Evolutionary conservation across 2,113 vertebrate species (phyloP).

Genomic region (Prunella himalayana): DNA sequence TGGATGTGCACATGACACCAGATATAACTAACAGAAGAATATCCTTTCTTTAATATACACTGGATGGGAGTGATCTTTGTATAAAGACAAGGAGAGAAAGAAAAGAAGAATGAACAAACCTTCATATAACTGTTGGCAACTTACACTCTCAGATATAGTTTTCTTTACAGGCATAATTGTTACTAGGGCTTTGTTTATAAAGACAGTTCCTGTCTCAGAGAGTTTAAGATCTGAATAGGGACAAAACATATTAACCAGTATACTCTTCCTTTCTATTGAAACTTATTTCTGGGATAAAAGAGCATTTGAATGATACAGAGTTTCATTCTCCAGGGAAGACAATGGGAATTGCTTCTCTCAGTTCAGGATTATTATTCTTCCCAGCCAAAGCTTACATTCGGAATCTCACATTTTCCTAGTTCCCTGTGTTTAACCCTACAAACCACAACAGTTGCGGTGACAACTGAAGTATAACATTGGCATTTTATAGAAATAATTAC

Average conservation of each 20-base stretch:
- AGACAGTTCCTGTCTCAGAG: background rate
- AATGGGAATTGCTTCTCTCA: background rate
- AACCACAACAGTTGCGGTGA: background rate
- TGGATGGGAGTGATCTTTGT: background rate
- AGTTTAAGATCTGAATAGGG: background rate
- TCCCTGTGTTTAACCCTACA: background rate
- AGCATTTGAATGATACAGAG: background rate
- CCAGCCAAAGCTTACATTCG: background rate
- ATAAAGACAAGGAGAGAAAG: background rate
- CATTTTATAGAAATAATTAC: background rate
- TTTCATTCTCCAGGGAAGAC: background rate
- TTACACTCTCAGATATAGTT: background rate
- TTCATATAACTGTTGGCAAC: background rate
- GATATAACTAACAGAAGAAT: background rate
- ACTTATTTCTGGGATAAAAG: background rate
- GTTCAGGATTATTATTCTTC: background rate
- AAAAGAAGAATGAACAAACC: background rate
- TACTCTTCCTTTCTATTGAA: background rate
- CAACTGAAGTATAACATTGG: background rate
- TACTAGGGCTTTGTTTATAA: background rate
- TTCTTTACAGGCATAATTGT: background rate
- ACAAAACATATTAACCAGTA: background rate
- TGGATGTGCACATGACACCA: fast-evolving
- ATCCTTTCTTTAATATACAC: background rate
- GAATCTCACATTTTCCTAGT: background rate